Conservation (phyloP, 1,140 invertebrate genomes). For the Whitmania pigra region DNA sequence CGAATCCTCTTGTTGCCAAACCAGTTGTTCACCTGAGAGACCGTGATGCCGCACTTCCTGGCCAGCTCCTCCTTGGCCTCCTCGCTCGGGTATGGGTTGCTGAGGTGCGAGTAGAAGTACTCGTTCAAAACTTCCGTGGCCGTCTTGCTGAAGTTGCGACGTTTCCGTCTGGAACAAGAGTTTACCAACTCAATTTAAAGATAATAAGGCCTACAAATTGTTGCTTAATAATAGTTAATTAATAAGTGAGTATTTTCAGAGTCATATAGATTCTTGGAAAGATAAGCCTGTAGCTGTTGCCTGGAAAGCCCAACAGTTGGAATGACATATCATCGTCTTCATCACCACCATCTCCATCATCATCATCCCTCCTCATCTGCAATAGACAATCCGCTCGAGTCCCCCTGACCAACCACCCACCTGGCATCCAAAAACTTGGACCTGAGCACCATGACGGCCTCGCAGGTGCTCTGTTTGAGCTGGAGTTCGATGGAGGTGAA, state of each 20-base stretch:
- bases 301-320: too few relatives aligned
- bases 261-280: too few relatives aligned
- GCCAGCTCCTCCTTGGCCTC: conserved; percentile 98
- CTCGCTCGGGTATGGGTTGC: conserved; percentile 99
- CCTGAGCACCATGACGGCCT: conserved; percentile 97
- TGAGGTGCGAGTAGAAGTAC: conserved; percentile 98
- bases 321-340: too few relatives aligned
- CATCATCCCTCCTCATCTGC: too few relatives aligned
- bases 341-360: too few relatives aligned
- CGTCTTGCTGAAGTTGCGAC: conserved; percentile 98
- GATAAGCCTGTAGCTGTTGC: too few relatives aligned
- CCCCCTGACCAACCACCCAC: conserved; percentile 38
- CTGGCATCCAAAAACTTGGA: conserved; percentile 80
- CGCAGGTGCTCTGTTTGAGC: conserved; percentile 97
- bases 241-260: too few relatives aligned
- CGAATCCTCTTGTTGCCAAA: conserved; percentile 99
- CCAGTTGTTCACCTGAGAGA: conserved; percentile 75
- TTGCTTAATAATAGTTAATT: not conserved
- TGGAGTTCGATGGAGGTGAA: conserved; percentile 99
- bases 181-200: not conserved
- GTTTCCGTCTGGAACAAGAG: conserved; percentile 62
- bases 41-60: conserved; percentile 94
- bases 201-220: not conserved
- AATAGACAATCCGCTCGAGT: too few relatives aligned
- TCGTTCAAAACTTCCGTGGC: conserved; percentile 98